Evolutionary conservation across 2,113 vertebrate genomes (phyloP).

Genomic region (Pionites leucogaster): DNA sequence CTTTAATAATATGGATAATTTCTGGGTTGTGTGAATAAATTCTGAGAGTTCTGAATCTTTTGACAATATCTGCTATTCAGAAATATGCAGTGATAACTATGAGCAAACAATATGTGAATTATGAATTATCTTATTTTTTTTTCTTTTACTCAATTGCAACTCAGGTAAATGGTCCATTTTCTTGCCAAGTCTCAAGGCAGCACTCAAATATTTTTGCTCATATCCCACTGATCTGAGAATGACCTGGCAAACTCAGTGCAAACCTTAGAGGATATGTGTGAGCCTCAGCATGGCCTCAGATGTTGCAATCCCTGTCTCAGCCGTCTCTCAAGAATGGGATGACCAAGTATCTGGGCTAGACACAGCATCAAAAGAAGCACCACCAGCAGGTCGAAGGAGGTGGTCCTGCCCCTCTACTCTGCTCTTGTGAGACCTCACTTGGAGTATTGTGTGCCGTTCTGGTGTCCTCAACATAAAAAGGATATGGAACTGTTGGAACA

Average conservation of each 20-base stretch:
- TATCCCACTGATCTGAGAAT: neutral
- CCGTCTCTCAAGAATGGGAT: neutral
- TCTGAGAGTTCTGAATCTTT: neutral
- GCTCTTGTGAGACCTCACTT: no score
- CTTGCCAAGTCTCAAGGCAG: neutral
- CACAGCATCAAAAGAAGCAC: neutral
- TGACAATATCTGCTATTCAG: neutral
- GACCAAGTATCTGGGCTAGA: neutral
- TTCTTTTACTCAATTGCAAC: neutral
- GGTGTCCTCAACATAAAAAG: no score
- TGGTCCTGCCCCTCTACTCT: no score
- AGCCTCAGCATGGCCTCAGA: neutral
- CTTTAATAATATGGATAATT: neutral
- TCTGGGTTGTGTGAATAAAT: neutral
- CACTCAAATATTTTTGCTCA: neutral
- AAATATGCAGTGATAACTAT: neutral
- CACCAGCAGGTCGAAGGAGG: no score
- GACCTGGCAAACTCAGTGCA: neutral
- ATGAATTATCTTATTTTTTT: neutral
- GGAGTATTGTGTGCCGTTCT: no score
- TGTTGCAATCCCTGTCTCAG: neutral
- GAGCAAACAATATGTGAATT: neutral
- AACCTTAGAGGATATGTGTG: neutral
- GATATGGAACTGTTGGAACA: no score
- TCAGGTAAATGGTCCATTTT: neutral